Evolutionary conservation across 2,888 invertebrate species (phyloP).

Genomic region (Stictocephala bisonia): DNA sequence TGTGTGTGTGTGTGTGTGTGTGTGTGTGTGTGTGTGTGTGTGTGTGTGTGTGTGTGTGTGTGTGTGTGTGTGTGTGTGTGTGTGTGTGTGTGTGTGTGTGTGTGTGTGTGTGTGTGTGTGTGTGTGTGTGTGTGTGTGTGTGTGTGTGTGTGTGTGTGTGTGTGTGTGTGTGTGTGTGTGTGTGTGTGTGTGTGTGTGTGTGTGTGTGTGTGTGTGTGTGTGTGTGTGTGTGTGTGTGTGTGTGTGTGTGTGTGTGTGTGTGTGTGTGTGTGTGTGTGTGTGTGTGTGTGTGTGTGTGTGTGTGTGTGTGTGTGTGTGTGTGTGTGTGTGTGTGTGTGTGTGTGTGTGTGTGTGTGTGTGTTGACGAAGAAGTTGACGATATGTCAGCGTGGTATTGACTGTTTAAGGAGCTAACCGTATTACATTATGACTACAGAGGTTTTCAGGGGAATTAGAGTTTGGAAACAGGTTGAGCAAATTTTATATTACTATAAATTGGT

Average conservation of each 20-base stretch:
- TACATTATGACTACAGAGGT: too few species aligned
- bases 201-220: neutral
- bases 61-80: neutral
- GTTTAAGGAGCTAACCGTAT: too few species aligned
- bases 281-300: neutral
- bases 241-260: neutral
- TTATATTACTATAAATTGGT: too few species aligned
- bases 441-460: too few species aligned
- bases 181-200: neutral
- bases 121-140: neutral
- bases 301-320: neutral
- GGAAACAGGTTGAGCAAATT: too few species aligned
- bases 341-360: neutral
- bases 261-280: neutral
- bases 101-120: neutral
- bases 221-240: neutral
- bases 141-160: neutral
- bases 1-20: neutral
- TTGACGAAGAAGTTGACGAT: neutral
- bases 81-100: neutral
- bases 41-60: neutral
- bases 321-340: neutral
- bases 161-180: neutral
- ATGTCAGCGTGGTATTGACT: too few species aligned
- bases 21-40: neutral